Base-by-base conservation (phyloP, 2,888 invertebrate genomes). In the Galeruca laticollis region DNA sequence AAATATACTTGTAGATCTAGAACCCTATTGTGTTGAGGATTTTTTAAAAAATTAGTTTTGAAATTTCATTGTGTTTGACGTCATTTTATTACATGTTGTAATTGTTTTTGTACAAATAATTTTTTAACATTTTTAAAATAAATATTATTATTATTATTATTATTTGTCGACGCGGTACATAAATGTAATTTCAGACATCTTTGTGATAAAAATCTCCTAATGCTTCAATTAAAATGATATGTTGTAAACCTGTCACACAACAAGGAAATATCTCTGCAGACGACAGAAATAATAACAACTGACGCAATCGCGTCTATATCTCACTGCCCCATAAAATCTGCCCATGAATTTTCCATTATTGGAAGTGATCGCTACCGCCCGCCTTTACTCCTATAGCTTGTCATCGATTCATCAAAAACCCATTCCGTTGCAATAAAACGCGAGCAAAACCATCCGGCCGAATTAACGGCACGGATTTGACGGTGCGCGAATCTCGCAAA, bases 381-480 rank as follows among this genome's bases (percentile, higher is more conserved):
- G 56, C 56, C 56, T 56, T 57, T 66, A 51, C 49, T 59, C 31
- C 49, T 68, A 69, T 60, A 65, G 62, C 70, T 63, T 70, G 67
- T 70, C 70, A 63, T 66, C 70, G 70, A 70, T 67, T 70, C 67
- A 70, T 70, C 67, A 63, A 68, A 70, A 70, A 67, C 70, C 67
- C 67, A 70, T 70, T 67, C 59, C 52, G 63, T 33, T 54, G 66
- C 62, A 68, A 70, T 67, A 68, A 73, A 73, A 71, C 64, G 62
- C 47, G n/a, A 63, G 60, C 68, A 66, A 70, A 68, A 65, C 59
- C 73, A 70, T 73, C 71, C 63, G 68, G 65, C 66, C 68, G 70
- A 65, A 73, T 73, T 73, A 70, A 54, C 65, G 62, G 57, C 64
- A 69, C 66, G 67, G 69, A 73, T 73, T 71, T 67, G 70, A 71